Evolutionary conservation across 53 echinoderm and acorn worm genomes (phyloP), one percentile per base, ranked within the genome.

Genomic region (Patiria pectinifera): DNA sequence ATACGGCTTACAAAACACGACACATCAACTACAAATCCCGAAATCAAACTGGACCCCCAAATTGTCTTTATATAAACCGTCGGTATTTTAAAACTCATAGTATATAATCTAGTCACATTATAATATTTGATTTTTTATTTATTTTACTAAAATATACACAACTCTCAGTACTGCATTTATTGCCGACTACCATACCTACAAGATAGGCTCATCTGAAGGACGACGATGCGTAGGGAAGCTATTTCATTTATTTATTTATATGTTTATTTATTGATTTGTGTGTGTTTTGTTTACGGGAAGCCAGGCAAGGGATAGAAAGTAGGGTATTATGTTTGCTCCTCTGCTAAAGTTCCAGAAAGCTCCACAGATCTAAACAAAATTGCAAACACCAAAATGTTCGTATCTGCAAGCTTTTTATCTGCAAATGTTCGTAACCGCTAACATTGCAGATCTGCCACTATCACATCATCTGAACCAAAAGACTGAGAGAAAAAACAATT

Each of bases 81-180:
- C 4, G 15, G 15, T 23, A 22, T 9, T 9, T 24, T 74, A 9
- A 74, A 74, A 74, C 4, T n/a, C 24, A 74, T 74, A 74, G 24
- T 23, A n/a, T 74, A 74, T 18, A 70, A 18, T 46, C 23, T 15
- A 26, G 72, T 26, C 44, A 87, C 13, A 35, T 74, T 61, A 4
- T 24, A 16, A 3, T 22, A 4, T 87, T 49, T 18, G 82, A 82
- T n/a, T 84, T 44, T 63, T 6, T 35, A 35, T 35, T 35, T 35
- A 35, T 69, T 44, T 15, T 69, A 90, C 80, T 80, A 69, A 90
- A 90, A 90, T 82, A 81, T 90, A 81, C 90, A 90, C 80, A 81
- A 81, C 82, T 47, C n/a, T 74, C 58, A 90, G 90, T 90, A 90
- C 90, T 90, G 90, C 69, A 62, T 10, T 89, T 80, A 90, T 90